Evolutionary conservation across 2,888 invertebrate genomes (phyloP).

Genomic region (Kuschelorhynchus macadamiae): DNA sequence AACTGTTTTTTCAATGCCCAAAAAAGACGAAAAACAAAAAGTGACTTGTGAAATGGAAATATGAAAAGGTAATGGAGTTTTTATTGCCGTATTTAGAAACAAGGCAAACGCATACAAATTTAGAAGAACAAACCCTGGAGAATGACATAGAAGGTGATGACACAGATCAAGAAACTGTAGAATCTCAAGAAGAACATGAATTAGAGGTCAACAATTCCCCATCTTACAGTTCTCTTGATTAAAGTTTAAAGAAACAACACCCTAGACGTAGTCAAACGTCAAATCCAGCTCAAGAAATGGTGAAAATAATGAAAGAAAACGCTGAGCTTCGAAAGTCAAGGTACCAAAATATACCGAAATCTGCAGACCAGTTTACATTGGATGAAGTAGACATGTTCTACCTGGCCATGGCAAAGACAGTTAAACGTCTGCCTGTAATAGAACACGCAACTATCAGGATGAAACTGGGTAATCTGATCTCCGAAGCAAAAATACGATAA

Average conservation of each 20-base stretch:
- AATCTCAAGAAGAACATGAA: conserved; percentile 16
- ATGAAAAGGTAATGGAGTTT: conserved; percentile 23
- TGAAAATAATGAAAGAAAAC: conserved; percentile 19
- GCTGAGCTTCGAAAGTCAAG: conserved; percentile 16
- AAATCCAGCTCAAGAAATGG: conserved; percentile 18
- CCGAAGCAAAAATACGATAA: conserved; percentile 22
- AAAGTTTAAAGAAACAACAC: background rate
- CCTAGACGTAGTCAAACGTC: conserved; percentile 13
- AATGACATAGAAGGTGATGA: conserved; percentile 9
- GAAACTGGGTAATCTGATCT: conserved; percentile 17
- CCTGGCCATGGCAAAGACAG: conserved; percentile 23
- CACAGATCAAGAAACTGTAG: background rate
- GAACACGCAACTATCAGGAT: conserved; percentile 26
- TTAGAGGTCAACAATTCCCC: background rate
- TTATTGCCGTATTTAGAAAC: conserved; percentile 20
- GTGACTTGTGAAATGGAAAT: conserved; percentile 14
- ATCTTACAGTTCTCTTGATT: background rate
- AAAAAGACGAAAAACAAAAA: conserved; percentile 16
- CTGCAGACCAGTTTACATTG: conserved; percentile 9
- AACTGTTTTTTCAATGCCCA: conserved; percentile 16
- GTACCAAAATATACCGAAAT: conserved; percentile 1
- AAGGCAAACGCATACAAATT: conserved; percentile 18
- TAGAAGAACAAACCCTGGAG: background rate
- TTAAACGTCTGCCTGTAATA: conserved; percentile 25
- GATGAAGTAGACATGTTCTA: conserved; percentile 33